Evolutionary conservation across 1,140 invertebrate species (phyloP).

Genomic region (Drosophila eugracilis): DNA sequence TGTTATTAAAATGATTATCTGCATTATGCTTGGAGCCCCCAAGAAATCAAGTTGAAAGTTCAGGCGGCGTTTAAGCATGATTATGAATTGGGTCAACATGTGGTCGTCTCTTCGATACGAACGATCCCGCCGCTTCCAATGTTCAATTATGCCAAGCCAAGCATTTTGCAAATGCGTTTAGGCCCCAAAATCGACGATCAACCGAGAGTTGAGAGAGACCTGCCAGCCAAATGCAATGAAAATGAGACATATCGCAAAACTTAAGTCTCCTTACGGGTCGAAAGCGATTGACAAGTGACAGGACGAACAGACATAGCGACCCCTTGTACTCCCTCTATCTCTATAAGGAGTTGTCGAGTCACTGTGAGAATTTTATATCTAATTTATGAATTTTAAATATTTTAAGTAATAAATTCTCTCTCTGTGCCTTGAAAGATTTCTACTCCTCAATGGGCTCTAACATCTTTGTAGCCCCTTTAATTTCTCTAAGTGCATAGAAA

Average conservation of each 20-base stretch:
- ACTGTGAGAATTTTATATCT: slow-evolving; percentile 9
- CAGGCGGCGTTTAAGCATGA: slow-evolving; percentile 81
- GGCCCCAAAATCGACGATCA: slow-evolving; percentile 32
- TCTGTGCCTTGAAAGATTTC: no score
- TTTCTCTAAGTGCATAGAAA: slow-evolving; percentile 47
- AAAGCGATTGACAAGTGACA: slow-evolving; percentile 79
- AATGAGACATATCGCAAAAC: slow-evolving; percentile 83
- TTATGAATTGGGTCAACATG: slow-evolving; percentile 82
- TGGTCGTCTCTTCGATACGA: slow-evolving; percentile 30
- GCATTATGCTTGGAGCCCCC: slow-evolving; percentile 71
- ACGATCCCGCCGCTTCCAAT: slow-evolving; percentile 27
- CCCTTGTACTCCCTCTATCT: slow-evolving; percentile 29
- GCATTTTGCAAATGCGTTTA: slow-evolving; percentile 62
- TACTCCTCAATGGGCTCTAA: no score
- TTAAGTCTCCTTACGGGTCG: slow-evolving; percentile 43
- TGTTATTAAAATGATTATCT: slow-evolving; percentile 83
- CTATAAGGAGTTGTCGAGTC: slow-evolving; percentile 30
- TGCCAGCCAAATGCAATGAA: slow-evolving; percentile 73
- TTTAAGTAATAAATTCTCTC: not conserved
- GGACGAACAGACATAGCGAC: slow-evolving; percentile 30
- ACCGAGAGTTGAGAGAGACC: slow-evolving; percentile 30
- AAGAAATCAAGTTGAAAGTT: slow-evolving; percentile 79
- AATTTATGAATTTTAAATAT: not conserved
- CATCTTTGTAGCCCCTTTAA: no score
- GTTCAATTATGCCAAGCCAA: slow-evolving; percentile 61